A percentile compares a stretch with the other conserved stretches of the same genome.
Evolutionary conservation across 1,140 invertebrate species (phyloP).

Genomic region (Zaprionus kolodkinae): DNA sequence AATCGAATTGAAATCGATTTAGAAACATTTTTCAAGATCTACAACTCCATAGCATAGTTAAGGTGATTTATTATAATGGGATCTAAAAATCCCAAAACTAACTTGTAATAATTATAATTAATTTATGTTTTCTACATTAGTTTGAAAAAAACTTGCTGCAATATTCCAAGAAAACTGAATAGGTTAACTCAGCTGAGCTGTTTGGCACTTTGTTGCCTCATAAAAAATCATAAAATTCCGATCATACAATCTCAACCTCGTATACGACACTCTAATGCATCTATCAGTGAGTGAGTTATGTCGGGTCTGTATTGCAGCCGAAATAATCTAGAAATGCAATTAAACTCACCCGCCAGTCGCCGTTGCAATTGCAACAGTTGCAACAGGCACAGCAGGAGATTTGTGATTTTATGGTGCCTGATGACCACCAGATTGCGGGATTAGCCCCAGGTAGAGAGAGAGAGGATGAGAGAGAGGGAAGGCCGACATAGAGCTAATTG

Average conservation of each 20-base stretch:
- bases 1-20: no score
- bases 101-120: no score
- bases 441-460: constrained; percentile 22
- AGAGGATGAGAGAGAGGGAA: neutral
- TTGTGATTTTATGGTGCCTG: constrained; percentile 28
- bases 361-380: constrained; percentile 27
- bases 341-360: constrained; percentile 30
- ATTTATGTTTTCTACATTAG: no score
- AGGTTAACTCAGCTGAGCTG: neutral
- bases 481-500: constrained; percentile 32
- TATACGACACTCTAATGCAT: neutral
- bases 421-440: constrained; percentile 20
- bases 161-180: neutral
- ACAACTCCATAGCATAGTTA: no score
- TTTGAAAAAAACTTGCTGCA: no score
- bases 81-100: no score
- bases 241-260: neutral
- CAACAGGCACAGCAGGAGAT: constrained; percentile 16
- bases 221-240: neutral
- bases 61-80: no score
- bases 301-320: constrained; percentile 5
- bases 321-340: constrained; percentile 45
- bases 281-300: constrained; percentile 12
- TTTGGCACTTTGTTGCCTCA: neutral
- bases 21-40: no score